These are phyloP conservation scores for Troglohyphantes excavatus DNA, from an alignment of 2,888 invertebrate genomes.

Conservation along the genomic window DNA sequence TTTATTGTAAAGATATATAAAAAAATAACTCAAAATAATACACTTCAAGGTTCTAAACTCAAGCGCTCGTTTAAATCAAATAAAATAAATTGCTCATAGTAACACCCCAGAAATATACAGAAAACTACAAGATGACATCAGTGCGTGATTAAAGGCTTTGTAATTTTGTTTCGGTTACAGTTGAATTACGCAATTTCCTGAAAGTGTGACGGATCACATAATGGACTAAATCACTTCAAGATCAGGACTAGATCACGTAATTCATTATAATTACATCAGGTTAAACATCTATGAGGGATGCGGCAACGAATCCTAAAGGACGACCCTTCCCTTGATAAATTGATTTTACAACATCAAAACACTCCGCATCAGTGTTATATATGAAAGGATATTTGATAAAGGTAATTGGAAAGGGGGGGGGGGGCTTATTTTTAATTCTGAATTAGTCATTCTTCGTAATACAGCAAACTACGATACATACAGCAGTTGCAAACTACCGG, in stretches of 20 bases:
- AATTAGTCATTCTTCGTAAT: too few relatives aligned
- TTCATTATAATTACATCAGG: constrained; percentile 40
- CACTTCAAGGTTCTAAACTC: too few relatives aligned
- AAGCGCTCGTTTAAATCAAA: too few relatives aligned
- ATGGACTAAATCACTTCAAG: constrained; percentile 50
- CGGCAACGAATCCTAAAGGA: constrained; percentile 1
- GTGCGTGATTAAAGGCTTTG: background rate
- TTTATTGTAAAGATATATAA: too few relatives aligned
- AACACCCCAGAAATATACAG: background rate
- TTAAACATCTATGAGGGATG: constrained; percentile 15
- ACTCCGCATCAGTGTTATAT: too few relatives aligned
- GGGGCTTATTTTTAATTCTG: too few relatives aligned
- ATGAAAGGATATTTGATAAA: too few relatives aligned
- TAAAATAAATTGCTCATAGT: too few relatives aligned
- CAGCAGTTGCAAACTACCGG: too few relatives aligned
- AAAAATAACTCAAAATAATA: too few relatives aligned
- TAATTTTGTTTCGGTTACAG: constrained; percentile 17
- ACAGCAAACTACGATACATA: too few relatives aligned
- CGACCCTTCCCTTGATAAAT: background rate
- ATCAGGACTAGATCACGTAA: background rate
- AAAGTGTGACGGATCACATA: constrained; percentile 62
- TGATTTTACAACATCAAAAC: background rate
- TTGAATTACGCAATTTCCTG: constrained; percentile 51
- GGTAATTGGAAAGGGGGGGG: too few relatives aligned
- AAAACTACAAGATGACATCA: constrained; percentile 26